Percentiles rank a stretch among this genome's conserved stretches.
Conservation (phyloP, 2,113 vertebrate species). For the Xenopus borealis region DNA sequence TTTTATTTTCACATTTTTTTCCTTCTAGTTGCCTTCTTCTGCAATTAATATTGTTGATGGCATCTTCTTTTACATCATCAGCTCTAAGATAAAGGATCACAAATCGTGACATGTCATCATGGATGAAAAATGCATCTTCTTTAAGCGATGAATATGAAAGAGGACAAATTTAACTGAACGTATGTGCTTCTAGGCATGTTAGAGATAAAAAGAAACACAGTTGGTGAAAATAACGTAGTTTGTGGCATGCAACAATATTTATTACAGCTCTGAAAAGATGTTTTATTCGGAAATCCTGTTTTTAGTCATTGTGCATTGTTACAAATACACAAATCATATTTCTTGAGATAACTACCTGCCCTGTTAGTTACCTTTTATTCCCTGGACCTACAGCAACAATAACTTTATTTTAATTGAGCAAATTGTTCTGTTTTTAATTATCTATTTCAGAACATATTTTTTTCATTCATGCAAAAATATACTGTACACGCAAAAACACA, state of each 20-base stretch:
- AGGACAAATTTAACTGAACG: not conserved
- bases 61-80: not conserved
- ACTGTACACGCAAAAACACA: slow-evolving; percentile 63
- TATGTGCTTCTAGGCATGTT: not conserved
- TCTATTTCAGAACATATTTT: not conserved
- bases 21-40: not conserved
- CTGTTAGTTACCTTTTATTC: no score
- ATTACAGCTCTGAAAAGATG: no score
- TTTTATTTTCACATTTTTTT: not conserved
- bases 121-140: slow-evolving; percentile 4
- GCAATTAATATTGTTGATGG: slow-evolving; percentile 5
- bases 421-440: no score
- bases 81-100: slow-evolving; percentile 13
- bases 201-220: not conserved
- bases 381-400: no score
- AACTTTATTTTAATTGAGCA: no score
- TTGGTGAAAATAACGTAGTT: not conserved
- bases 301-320: no score
- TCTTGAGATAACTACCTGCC: no score
- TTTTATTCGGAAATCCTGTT: no score
- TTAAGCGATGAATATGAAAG: slow-evolving; percentile 1
- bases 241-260: no score
- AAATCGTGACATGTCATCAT: slow-evolving; percentile 17
- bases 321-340: no score
- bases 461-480: slow-evolving; percentile 62